Conservation (phyloP, 2,888 invertebrate genomes). For the Drosophila nigricruria region DNA sequence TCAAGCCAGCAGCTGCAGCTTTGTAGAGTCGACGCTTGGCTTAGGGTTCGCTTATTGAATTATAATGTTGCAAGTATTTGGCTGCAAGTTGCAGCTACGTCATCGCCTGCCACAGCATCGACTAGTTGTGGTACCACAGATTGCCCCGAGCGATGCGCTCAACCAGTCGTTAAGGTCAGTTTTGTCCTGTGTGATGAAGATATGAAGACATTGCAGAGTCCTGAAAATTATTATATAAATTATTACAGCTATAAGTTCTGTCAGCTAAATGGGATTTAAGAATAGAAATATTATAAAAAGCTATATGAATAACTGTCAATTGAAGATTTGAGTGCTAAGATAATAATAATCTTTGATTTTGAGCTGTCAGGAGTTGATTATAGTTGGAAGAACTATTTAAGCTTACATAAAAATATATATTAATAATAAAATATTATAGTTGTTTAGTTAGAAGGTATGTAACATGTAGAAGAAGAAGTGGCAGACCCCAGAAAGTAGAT, state of each 20-base stretch:
- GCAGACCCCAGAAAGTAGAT: neutral
- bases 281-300: neutral
- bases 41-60: constrained; percentile 66
- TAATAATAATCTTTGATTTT: too few species aligned
- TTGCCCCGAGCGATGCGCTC: constrained; percentile 23
- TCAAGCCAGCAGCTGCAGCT: constrained; percentile 43
- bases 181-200: constrained; percentile 2
- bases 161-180: constrained; percentile 35
- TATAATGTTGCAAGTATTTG: constrained; percentile 68
- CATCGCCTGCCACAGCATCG: constrained; percentile 51
- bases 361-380: too few species aligned
- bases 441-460: neutral
- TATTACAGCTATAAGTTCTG: neutral
- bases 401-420: neutral
- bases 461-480: neutral
- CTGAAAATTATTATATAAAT: constrained; percentile 24
- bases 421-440: too few species aligned
- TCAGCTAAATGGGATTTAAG: neutral
- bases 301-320: too few species aligned
- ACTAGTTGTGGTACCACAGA: constrained; percentile 50
- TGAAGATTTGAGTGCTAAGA: too few species aligned
- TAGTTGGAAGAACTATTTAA: neutral
- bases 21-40: constrained; percentile 43
- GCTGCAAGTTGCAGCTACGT: constrained; percentile 57
- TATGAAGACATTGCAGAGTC: constrained; percentile 60